A percentile compares a stretch with the other conserved stretches of the same genome.
Conservation (phyloP, 2,797 vertebrate genomes). For the Siniperca obscura region DNA sequence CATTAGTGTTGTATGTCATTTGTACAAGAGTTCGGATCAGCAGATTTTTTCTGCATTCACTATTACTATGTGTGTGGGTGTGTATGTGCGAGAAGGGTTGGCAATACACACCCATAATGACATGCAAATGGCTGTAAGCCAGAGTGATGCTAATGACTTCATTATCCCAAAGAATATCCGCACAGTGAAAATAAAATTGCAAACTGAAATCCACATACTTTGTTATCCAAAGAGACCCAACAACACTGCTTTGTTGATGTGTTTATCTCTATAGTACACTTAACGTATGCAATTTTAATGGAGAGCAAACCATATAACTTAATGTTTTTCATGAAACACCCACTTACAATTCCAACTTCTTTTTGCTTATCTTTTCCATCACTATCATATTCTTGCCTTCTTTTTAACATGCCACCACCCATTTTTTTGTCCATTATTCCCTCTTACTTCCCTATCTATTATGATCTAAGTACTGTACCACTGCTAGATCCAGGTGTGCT, state of each 20-base stretch:
- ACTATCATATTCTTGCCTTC: not conserved
- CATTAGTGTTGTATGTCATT: not conserved
- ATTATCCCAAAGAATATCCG: slow-evolving; percentile 60
- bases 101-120: slow-evolving; percentile 52
- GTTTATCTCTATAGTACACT: slow-evolving; percentile 25
- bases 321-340: slow-evolving; percentile 5
- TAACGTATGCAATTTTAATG: slow-evolving; percentile 35
- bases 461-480: slow-evolving; percentile 79
- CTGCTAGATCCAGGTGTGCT: slow-evolving; percentile 86
- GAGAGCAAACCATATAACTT: slow-evolving; percentile 17
- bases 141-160: slow-evolving; percentile 67
- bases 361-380: slow-evolving; percentile 1
- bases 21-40: slow-evolving; percentile 40
- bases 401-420: not conserved
- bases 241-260: slow-evolving; percentile 18
- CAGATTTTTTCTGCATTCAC: slow-evolving; percentile 30
- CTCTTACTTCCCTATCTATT: not conserved
- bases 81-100: slow-evolving; percentile 1
- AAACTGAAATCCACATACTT: slow-evolving; percentile 43
- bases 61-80: slow-evolving; percentile 12
- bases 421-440: not conserved
- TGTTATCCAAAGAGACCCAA: slow-evolving; percentile 34
- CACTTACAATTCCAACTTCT: not conserved
- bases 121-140: slow-evolving; percentile 71
- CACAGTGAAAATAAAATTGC: slow-evolving; percentile 52